Conservation (phyloP, 2,113 vertebrate species). For the Sturnus vulgaris region DNA sequence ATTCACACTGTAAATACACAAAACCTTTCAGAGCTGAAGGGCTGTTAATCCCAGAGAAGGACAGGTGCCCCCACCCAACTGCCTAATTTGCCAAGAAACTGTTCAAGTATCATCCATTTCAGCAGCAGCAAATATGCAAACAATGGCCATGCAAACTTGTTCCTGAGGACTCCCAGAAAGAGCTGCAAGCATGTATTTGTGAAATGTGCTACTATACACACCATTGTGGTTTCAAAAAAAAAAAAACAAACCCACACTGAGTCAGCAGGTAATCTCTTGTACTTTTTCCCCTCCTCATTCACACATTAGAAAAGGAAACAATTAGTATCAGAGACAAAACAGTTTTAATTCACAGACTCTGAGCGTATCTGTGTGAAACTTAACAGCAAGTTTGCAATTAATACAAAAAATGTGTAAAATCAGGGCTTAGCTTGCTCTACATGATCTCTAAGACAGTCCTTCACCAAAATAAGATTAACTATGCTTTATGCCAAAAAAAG, state of each 20-base stretch:
- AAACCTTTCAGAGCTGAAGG: not conserved
- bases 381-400: not conserved
- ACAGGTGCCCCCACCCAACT: not conserved
- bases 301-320: slow-evolving; percentile 7
- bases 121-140: not conserved
- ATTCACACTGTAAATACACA: not conserved
- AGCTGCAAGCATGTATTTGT: not conserved
- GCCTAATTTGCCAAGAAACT: not conserved
- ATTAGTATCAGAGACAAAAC: not conserved
- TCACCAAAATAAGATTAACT: not conserved
- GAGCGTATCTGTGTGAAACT: not conserved
- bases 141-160: not conserved
- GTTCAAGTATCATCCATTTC: not conserved
- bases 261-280: not conserved
- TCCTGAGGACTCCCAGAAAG: not conserved
- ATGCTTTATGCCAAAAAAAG: not conserved
- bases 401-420: not conserved
- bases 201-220: not conserved
- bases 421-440: not conserved
- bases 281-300: not conserved
- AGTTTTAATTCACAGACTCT: not conserved
- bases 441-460: not conserved
- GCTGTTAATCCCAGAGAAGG: not conserved
- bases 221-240: not conserved
- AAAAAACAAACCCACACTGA: not conserved